A percentile compares a stretch with the other conserved stretches of the same genome.
Conservation (phyloP, 2,797 vertebrate genomes). For the Manis pentadactyla region DNA sequence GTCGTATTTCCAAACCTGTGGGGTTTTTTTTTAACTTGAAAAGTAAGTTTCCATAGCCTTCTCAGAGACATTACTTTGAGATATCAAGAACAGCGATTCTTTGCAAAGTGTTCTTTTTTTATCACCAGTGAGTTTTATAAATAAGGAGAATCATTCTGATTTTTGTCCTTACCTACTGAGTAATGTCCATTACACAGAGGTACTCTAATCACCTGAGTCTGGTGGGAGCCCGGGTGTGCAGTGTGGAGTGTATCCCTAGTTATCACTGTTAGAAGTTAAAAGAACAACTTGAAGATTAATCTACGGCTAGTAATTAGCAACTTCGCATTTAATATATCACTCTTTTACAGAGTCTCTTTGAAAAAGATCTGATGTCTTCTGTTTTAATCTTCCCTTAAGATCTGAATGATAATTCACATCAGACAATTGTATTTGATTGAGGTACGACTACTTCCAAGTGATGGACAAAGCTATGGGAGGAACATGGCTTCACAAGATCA, state of each 20-base stretch:
- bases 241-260: slow-evolving; percentile 58
- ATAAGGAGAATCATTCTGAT: slow-evolving; percentile 42
- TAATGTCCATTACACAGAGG: slow-evolving; percentile 66
- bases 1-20: slow-evolving; percentile 14
- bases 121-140: slow-evolving; percentile 60
- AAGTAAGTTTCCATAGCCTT: not conserved
- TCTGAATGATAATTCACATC: not conserved
- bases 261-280: slow-evolving; percentile 77
- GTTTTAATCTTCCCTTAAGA: not conserved
- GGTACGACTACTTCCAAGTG: not conserved
- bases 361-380: slow-evolving; percentile 22
- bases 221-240: slow-evolving; percentile 47
- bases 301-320: slow-evolving; percentile 66
- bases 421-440: not conserved
- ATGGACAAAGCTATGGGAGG: not conserved
- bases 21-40: slow-evolving; percentile 31
- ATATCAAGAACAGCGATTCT: not conserved
- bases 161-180: slow-evolving; percentile 53
- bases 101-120: slow-evolving; percentile 18
- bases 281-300: slow-evolving; percentile 73
- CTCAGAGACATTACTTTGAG: not conserved
- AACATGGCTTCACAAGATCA: not conserved
- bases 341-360: slow-evolving; percentile 66
- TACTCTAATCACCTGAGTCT: slow-evolving; percentile 64
- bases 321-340: slow-evolving; percentile 62